phyloP scores from a whole-genome alignment of 2,113 vertebrate genomes.

The Candoia aspera region DNA sequence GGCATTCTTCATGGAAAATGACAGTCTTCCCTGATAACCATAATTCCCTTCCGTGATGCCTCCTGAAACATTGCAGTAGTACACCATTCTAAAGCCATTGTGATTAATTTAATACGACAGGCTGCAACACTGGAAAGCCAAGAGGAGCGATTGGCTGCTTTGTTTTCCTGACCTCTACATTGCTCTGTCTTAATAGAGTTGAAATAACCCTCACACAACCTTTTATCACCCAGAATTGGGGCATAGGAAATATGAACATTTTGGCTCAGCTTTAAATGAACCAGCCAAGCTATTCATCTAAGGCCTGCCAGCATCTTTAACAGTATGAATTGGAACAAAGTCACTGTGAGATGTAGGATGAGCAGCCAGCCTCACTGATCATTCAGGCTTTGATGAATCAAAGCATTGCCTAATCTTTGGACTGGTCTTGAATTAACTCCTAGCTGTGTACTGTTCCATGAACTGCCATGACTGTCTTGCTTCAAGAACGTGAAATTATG shows the following conservation, averaged over 20 bases:
- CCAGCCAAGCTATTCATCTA: neutral
- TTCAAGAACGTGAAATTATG: constrained; percentile 29
- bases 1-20: neutral
- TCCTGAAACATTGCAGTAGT: neutral
- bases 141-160: too few relatives aligned
- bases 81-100: neutral
- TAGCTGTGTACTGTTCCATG: constrained; percentile 20
- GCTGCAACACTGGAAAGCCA: too few relatives aligned
- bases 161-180: neutral
- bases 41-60: neutral
- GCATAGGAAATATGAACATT: neutral
- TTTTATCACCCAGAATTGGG: neutral
- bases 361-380: neutral
- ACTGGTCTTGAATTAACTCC: constrained; percentile 15
- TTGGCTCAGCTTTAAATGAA: neutral
- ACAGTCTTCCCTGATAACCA: neutral
- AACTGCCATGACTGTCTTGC: constrained; percentile 16
- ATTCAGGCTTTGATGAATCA: constrained; percentile 10
- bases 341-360: neutral
- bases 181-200: neutral
- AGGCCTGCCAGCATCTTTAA: neutral
- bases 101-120: neutral
- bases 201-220: neutral
- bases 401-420: constrained; percentile 13
- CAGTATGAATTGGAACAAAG: neutral